Evolutionary conservation across 2,113 vertebrate species (phyloP).

Genomic region (Equus przewalskii): DNA sequence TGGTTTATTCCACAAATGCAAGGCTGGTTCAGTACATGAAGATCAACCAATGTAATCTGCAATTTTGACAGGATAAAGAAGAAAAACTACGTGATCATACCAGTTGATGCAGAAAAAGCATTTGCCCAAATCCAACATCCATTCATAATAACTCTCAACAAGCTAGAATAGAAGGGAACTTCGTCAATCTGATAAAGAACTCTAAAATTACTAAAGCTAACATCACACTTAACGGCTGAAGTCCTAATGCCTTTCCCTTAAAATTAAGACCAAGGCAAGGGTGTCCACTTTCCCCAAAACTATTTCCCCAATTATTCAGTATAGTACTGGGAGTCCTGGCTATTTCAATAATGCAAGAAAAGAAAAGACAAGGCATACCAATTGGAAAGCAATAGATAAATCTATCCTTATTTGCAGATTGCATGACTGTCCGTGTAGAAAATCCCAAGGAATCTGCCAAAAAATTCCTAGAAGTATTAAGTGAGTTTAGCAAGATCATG

Average conservation of each 20-base stretch:
- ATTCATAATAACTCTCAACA: background rate
- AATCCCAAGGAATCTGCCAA: background rate
- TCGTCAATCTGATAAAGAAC: background rate
- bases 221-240: background rate
- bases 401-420: background rate
- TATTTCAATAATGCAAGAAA: background rate
- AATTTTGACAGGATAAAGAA: background rate
- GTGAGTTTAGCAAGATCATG: background rate
- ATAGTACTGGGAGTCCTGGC: background rate
- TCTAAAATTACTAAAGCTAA: background rate
- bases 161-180: background rate
- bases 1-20: background rate
- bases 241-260: background rate
- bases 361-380: background rate
- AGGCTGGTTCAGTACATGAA: background rate
- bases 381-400: constrained; percentile 1
- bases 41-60: background rate
- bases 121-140: background rate
- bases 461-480: background rate
- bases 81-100: background rate
- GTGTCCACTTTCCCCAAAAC: background rate
- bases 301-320: background rate
- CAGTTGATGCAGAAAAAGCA: background rate
- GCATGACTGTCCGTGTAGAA: background rate
- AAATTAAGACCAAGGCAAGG: background rate